These are phyloP conservation scores for Macrostomum lignano DNA, from an alignment of 1,140 invertebrate species.

Conservation along the genomic window DNA sequence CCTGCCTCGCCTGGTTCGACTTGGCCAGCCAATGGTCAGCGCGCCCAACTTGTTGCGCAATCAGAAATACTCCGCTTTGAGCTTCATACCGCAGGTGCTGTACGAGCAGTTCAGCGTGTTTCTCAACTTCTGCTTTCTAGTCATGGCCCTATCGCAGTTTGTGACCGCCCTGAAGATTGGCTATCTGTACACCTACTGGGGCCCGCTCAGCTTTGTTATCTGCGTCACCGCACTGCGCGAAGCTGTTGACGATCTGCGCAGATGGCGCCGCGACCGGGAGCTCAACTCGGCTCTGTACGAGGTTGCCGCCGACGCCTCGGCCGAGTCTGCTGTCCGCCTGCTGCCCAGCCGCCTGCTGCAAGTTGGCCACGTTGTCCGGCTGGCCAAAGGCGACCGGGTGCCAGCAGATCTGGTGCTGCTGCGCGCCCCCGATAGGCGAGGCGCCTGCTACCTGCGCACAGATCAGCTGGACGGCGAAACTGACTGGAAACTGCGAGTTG, in stretches of 20 bases:
- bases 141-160: constrained; percentile 92
- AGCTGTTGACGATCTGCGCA: constrained; percentile 70
- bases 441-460: constrained; percentile 84
- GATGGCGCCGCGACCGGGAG: constrained; percentile 66
- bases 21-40: too few relatives aligned
- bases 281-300: constrained; percentile 39
- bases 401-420: constrained; percentile 81
- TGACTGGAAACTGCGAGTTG: constrained; percentile 85
- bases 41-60: too few relatives aligned
- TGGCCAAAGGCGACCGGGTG: constrained; percentile 52
- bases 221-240: constrained; percentile 77
- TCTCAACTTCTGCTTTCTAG: constrained; percentile 80
- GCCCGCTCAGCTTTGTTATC: constrained; percentile 73
- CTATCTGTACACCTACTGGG: constrained; percentile 95
- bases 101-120: constrained; percentile 98
- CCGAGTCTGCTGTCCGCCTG: background rate
- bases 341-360: constrained; percentile 9
- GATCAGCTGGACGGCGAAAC: constrained; percentile 97
- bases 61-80: constrained; percentile 92
- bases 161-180: constrained; percentile 80
- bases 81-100: constrained; percentile 77
- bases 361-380: constrained; percentile 41
- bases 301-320: constrained; percentile 29
- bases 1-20: too few relatives aligned
- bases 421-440: constrained; percentile 66